Percentiles rank a stretch among this genome's conserved stretches.
Evolutionary conservation across 2,113 vertebrate species (phyloP).

Genomic region (Cochlearius cochlearius): DNA sequence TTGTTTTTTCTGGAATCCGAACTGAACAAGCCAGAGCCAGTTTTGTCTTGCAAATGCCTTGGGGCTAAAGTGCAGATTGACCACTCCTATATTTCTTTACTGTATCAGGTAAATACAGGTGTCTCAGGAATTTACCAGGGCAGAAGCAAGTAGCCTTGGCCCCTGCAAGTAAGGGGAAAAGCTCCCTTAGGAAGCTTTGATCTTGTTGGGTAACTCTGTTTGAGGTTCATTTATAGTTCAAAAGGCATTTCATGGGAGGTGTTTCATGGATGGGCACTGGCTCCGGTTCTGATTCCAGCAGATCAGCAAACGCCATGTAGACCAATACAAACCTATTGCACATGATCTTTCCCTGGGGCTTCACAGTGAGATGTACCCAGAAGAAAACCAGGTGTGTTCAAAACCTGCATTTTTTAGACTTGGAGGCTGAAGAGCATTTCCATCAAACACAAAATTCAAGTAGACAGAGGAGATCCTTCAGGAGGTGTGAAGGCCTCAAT

Average conservation of each 20-base stretch:
- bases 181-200: neutral
- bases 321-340: neutral
- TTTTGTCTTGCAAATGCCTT: neutral
- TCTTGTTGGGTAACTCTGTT: neutral
- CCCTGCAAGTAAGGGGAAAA: neutral
- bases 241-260: neutral
- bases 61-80: neutral
- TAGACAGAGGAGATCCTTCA: neutral
- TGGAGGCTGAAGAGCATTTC: neutral
- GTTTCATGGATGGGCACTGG: neutral
- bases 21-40: neutral
- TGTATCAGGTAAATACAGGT: neutral
- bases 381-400: neutral
- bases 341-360: neutral
- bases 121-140: neutral
- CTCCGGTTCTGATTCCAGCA: neutral
- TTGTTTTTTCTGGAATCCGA: neutral
- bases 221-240: neutral
- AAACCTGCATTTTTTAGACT: neutral
- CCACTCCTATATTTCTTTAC: neutral
- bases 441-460: neutral
- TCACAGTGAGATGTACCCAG: neutral
- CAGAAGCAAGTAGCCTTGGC: neutral
- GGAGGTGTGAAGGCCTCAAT: neutral
- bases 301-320: neutral